Conservation (phyloP, 2,113 vertebrate species). For the Nothobranchius kuhntae region DNA sequence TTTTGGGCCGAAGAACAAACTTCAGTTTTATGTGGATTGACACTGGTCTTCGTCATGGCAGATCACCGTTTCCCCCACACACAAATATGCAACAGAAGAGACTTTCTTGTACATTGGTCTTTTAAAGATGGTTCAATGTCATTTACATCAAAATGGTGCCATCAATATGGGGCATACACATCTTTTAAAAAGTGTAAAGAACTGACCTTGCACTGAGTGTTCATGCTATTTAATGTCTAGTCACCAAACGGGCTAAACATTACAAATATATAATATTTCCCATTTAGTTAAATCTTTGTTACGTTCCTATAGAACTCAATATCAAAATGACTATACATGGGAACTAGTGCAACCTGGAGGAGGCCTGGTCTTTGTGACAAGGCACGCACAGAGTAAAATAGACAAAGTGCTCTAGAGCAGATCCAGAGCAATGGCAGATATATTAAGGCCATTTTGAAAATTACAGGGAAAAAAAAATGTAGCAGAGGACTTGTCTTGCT, state of each 20-base stretch:
- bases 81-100: constrained; percentile 71
- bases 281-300: constrained; percentile 79
- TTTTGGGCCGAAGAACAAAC: constrained; percentile 62
- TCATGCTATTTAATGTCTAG: constrained; percentile 79
- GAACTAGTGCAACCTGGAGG: constrained; percentile 98
- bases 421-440: constrained; percentile 91
- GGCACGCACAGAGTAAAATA: constrained; percentile 90
- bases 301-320: constrained; percentile 79
- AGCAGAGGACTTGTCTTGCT: constrained; percentile 83
- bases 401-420: constrained; percentile 77
- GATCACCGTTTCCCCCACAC: constrained; percentile 44
- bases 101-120: constrained; percentile 70
- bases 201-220: constrained; percentile 81
- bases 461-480: constrained; percentile 83
- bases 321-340: constrained; percentile 89
- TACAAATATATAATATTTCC: constrained; percentile 83
- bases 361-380: constrained; percentile 95
- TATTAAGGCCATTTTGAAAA: constrained; percentile 90
- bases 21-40: constrained; percentile 57
- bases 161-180: constrained; percentile 84
- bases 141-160: constrained; percentile 83
- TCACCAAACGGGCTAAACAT: constrained; percentile 81
- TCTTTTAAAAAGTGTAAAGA: constrained; percentile 83
- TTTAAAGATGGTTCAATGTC: constrained; percentile 75
- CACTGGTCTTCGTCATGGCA: constrained; percentile 60